These are phyloP conservation scores for Philotrypesis tridentata DNA, from an alignment of 1,140 invertebrate genomes.

Conservation along the genomic window DNA sequence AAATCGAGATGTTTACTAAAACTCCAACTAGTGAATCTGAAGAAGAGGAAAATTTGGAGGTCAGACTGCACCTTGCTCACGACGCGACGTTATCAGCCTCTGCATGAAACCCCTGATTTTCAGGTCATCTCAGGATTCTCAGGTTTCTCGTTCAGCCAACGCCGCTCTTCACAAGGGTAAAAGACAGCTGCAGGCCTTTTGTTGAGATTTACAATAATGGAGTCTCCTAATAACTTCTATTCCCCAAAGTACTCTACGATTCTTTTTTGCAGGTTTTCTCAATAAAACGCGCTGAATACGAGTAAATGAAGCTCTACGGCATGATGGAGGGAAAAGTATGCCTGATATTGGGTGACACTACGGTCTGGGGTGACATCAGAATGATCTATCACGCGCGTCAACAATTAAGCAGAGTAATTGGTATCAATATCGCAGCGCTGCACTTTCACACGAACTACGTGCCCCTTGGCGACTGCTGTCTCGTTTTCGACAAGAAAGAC, in stretches of 20 bases:
- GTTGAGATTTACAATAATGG: constrained; percentile 94
- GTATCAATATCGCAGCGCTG: constrained; percentile 90
- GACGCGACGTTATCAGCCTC: too few species aligned
- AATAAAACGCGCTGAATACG: constrained; percentile 89
- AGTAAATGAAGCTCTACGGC: constrained; percentile 87
- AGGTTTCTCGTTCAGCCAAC: constrained; percentile 88
- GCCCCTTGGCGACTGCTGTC: constrained; percentile 80
- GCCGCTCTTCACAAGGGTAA: constrained; percentile 92
- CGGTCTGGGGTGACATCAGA: constrained; percentile 89
- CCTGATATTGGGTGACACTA: constrained; percentile 75
- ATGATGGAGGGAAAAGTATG: constrained; percentile 84
- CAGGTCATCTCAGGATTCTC: too few species aligned
- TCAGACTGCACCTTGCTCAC: too few species aligned
- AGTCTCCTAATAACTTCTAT: constrained; percentile 72
- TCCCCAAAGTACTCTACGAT: not conserved
- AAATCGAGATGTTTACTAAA: constrained; percentile 72
- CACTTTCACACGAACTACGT: constrained; percentile 94
- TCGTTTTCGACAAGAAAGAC: constrained; percentile 85
- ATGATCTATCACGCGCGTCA: constrained; percentile 90
- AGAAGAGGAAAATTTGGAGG: constrained; percentile 74
- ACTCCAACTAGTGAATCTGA: constrained; percentile 74
- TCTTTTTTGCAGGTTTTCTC: constrained; percentile 77
- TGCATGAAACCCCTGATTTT: constrained; percentile 86
- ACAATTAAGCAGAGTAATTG: constrained; percentile 86
- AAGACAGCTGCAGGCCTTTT: constrained; percentile 94